These are phyloP conservation scores for Trilocha varians DNA, from an alignment of 2,888 invertebrate species.

Conservation along the genomic window DNA sequence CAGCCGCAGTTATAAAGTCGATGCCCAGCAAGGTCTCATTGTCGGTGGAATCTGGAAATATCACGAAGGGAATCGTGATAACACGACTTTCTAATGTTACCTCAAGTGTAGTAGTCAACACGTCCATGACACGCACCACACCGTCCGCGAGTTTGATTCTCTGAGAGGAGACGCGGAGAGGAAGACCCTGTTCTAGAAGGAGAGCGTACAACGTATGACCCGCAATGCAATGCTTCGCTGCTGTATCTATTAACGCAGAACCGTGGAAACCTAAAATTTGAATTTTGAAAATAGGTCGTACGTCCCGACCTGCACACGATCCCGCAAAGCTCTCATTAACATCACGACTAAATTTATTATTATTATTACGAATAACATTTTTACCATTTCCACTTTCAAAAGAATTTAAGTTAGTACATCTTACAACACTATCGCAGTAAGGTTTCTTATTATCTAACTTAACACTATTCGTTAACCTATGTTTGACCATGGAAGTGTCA, in stretches of 20 bases:
- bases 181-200: neutral
- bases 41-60: neutral
- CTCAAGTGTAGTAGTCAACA: neutral
- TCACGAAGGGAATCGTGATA: neutral
- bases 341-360: no score
- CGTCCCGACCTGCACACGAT: no score
- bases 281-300: neutral
- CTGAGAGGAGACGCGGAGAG: neutral
- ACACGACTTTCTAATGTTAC: no score
- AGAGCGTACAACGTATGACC: constrained; percentile 6
- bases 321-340: no score
- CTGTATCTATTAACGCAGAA: constrained; percentile 5
- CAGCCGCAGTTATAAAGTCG: neutral
- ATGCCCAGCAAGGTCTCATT: neutral
- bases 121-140: neutral
- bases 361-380: no score
- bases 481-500: no score
- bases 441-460: no score
- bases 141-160: neutral
- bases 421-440: no score
- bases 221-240: constrained; percentile 5
- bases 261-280: constrained; percentile 1
- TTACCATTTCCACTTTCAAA: no score
- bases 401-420: no score
- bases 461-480: no score